phyloP scores from a whole-genome alignment of 2,113 vertebrate genomes.

The Forbesichthys agassizii region DNA sequence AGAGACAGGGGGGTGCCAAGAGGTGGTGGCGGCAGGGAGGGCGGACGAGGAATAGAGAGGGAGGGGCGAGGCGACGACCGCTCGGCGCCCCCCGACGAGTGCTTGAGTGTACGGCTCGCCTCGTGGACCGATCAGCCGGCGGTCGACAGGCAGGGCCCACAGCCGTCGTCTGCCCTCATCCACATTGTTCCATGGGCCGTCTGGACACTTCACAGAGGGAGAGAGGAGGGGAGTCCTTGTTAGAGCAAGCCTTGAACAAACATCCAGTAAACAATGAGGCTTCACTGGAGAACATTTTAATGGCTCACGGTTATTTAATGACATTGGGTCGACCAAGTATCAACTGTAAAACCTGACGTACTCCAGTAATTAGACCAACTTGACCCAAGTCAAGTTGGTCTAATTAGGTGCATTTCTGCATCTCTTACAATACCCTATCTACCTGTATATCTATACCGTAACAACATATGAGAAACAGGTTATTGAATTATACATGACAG shows the following conservation, averaged over 20 bases:
- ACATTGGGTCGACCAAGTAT: too few relatives aligned
- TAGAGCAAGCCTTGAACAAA: conserved; percentile 18
- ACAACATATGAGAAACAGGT: too few relatives aligned
- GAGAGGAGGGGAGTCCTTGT: conserved; percentile 40
- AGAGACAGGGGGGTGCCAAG: conserved; percentile 33
- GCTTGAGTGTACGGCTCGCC: conserved; percentile 54
- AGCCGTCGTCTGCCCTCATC: conserved; percentile 74
- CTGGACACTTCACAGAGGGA: conserved; percentile 70
- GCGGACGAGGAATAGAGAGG: conserved; percentile 69
- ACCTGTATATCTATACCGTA: too few relatives aligned
- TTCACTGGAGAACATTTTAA: too few relatives aligned
- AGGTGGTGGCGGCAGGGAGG: conserved; percentile 57
- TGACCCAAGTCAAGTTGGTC: too few relatives aligned
- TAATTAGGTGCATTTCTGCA: too few relatives aligned
- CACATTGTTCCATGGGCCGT: conserved; percentile 69
- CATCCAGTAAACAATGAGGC: conserved; percentile 3
- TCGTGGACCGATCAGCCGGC: conserved; percentile 57
- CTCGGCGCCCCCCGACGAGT: conserved; percentile 59
- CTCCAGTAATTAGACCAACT: too few relatives aligned
- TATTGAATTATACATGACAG: too few relatives aligned
- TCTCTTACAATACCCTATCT: too few relatives aligned
- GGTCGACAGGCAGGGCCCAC: conserved; percentile 70
- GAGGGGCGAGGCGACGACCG: conserved; percentile 45
- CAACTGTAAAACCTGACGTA: too few relatives aligned
- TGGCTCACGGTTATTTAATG: too few relatives aligned